phyloP scores from a whole-genome alignment of 2,888 invertebrate species.

The Abrostola tripartita region DNA sequence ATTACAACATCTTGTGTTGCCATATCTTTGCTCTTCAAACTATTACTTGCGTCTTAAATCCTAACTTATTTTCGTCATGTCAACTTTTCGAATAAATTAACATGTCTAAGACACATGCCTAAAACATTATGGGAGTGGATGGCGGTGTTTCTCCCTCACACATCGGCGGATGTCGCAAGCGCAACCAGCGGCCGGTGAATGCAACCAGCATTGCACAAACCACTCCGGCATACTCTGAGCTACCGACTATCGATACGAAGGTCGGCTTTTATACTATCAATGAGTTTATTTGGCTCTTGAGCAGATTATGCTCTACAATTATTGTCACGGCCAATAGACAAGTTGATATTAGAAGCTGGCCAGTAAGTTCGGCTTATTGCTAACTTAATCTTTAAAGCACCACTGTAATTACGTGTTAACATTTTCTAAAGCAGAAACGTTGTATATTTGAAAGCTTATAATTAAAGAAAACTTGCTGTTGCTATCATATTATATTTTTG shows the following conservation, averaged over 20 bases:
- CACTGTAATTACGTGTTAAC: too few species aligned
- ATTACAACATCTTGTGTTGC: too few species aligned
- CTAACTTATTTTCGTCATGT: background rate
- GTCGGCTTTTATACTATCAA: constrained; percentile 40
- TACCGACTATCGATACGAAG: constrained; percentile 36
- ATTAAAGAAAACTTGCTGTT: too few species aligned
- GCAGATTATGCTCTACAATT: constrained; percentile 22
- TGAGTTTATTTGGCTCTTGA: constrained; percentile 20
- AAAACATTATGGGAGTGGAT: constrained; percentile 39
- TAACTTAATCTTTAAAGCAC: too few species aligned
- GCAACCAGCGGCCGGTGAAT: constrained; percentile 69
- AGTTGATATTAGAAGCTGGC: background rate
- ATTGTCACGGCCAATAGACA: constrained; percentile 5
- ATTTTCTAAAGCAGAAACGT: too few species aligned
- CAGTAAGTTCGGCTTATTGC: too few species aligned
- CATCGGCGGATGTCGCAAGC: constrained; percentile 54
- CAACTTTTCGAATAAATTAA: background rate
- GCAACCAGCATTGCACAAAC: constrained; percentile 76
- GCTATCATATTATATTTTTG: too few species aligned
- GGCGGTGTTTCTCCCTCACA: constrained; percentile 47
- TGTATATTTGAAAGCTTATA: too few species aligned
- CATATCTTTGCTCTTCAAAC: too few species aligned
- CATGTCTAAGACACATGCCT: constrained; percentile 9
- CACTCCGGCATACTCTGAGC: constrained; percentile 31
- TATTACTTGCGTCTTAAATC: background rate